phyloP scores from a whole-genome alignment of 35 echinoderm and acorn worm species.

The Chiridota heheva region DNA sequence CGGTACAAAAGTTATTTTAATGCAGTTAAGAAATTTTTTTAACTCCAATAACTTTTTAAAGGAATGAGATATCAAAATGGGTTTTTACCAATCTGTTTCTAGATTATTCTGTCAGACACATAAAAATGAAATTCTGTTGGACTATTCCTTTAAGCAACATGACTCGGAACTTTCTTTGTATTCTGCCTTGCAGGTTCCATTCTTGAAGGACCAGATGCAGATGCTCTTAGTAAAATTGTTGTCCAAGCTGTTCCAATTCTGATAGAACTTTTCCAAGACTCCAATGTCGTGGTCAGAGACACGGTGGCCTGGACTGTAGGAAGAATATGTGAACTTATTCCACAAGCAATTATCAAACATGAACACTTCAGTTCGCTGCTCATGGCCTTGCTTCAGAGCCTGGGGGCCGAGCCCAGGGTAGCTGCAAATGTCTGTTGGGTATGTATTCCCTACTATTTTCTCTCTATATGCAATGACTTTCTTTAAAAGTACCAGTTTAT shows the following conservation, averaged over 20 bases:
- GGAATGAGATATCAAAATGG: too few species aligned
- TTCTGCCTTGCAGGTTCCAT: slow-evolving; percentile 94
- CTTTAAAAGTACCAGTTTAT: too few species aligned
- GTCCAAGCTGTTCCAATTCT: slow-evolving; percentile 71
- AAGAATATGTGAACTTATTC: slow-evolving; percentile 87
- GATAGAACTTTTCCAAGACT: slow-evolving; percentile 62
- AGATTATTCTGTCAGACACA: too few species aligned
- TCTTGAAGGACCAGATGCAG: slow-evolving; percentile 80
- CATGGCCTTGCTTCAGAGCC: slow-evolving; percentile 44
- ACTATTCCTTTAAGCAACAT: too few species aligned
- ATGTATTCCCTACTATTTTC: not conserved
- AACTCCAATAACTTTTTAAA: too few species aligned
- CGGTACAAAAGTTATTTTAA: too few species aligned
- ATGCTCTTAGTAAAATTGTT: slow-evolving; percentile 59
- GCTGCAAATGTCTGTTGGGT: slow-evolving; percentile 99
- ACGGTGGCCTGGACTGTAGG: slow-evolving; percentile 96
- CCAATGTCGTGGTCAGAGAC: slow-evolving; percentile 76
- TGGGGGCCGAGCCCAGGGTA: slow-evolving; percentile 82
- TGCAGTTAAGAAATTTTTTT: too few species aligned
- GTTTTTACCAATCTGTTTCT: too few species aligned
- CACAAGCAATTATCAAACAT: slow-evolving; percentile 73
- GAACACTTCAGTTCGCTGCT: slow-evolving; percentile 57
- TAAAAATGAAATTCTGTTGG: too few species aligned
- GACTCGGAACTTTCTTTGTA: too few species aligned
- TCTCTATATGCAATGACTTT: not conserved